phyloP scores from a whole-genome alignment of 1,140 invertebrate species.

The Eupristina koningsbergeri region DNA sequence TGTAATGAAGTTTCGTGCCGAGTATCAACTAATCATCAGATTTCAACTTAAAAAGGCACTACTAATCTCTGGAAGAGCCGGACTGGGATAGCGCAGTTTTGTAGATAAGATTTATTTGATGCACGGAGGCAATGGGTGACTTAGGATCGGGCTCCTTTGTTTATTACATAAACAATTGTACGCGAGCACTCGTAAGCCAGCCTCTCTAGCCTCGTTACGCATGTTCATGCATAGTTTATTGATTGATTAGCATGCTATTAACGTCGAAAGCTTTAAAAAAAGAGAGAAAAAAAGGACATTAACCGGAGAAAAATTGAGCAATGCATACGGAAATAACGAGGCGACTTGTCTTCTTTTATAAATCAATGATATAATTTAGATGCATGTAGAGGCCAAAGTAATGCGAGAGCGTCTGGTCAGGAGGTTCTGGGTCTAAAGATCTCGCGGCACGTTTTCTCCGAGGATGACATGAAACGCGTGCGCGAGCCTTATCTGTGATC shows the following conservation, averaged over 20 bases:
- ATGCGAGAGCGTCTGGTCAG: too few species aligned
- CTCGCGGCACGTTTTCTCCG: too few species aligned
- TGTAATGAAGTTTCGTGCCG: neutral
- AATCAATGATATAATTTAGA: too few species aligned
- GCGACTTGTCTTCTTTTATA: neutral
- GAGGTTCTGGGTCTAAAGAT: neutral
- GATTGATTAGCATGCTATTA: neutral
- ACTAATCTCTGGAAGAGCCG: too few species aligned
- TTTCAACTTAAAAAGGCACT: neutral
- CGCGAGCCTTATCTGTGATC: too few species aligned
- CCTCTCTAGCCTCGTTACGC: neutral
- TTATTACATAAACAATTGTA: conserved; percentile 7
- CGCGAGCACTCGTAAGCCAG: conserved; percentile 6
- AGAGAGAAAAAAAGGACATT: conserved; percentile 5
- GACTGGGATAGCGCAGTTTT: too few species aligned
- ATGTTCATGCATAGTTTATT: neutral
- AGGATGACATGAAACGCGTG: too few species aligned
- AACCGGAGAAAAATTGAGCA: neutral
- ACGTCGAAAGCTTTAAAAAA: too few species aligned
- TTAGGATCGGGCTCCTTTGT: conserved; percentile 28
- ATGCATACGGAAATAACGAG: conserved; percentile 42
- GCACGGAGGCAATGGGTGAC: neutral
- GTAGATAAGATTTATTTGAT: neutral
- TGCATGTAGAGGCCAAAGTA: too few species aligned
- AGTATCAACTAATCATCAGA: neutral